Evolutionary conservation across 2,113 vertebrate genomes (phyloP).

Genomic region (Petrocephalus zakoni): DNA sequence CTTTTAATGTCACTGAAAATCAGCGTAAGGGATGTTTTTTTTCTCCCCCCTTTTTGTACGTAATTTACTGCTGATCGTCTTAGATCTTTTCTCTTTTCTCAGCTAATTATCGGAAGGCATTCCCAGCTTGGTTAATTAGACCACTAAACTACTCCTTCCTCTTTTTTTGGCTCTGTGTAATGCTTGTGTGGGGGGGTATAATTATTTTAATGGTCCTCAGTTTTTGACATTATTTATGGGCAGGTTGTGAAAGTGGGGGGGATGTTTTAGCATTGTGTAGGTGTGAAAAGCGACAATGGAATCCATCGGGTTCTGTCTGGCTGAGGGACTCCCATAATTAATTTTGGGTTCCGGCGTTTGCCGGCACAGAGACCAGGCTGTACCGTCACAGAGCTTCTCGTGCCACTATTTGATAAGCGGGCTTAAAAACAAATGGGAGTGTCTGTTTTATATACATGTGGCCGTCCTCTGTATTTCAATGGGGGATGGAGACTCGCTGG

Average conservation of each 20-base stretch:
- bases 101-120: constrained; percentile 56
- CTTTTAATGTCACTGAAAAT: neutral
- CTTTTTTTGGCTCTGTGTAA: constrained; percentile 40
- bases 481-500: neutral
- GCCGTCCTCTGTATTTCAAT: neutral
- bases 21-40: neutral
- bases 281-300: constrained; percentile 38
- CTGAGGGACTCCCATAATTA: constrained; percentile 8
- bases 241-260: constrained; percentile 30
- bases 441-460: neutral
- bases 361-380: neutral
- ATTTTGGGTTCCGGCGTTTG: neutral
- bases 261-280: constrained; percentile 20
- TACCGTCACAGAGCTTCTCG: neutral
- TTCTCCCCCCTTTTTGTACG: constrained; percentile 15
- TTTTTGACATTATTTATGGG: constrained; percentile 52
- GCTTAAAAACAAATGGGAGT: neutral
- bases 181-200: constrained; percentile 34
- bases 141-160: constrained; percentile 54
- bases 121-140: constrained; percentile 56
- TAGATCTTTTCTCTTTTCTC: constrained; percentile 28
- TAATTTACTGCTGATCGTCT: constrained; percentile 40
- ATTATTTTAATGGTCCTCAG: constrained; percentile 36
- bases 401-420: neutral
- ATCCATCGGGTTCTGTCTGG: constrained; percentile 24